A percentile compares a stretch with the other conserved stretches of the same genome.
Conservation (phyloP, 2,113 vertebrate species). For the Sturnus vulgaris region DNA sequence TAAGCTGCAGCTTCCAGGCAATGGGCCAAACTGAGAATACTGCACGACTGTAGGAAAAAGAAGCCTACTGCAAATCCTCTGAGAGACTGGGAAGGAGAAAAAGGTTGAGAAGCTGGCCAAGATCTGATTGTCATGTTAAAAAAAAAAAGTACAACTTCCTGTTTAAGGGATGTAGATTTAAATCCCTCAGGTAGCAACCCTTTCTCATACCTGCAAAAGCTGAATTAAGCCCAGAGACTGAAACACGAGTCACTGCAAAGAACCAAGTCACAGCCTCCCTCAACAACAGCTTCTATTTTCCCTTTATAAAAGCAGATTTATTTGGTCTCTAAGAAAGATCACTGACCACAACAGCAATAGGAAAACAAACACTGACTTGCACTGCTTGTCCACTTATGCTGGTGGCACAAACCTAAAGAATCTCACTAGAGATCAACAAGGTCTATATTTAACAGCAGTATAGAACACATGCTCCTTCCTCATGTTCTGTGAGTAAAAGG, state of each 20-base stretch:
- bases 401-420: neutral
- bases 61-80: neutral
- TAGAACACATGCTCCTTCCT: neutral
- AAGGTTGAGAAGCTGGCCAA: neutral
- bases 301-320: neutral
- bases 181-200: neutral
- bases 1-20: neutral
- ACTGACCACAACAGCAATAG: neutral
- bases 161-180: neutral
- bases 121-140: neutral
- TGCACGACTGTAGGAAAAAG: neutral
- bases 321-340: neutral
- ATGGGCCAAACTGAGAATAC: neutral
- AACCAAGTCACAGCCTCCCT: neutral
- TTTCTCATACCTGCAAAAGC: neutral
- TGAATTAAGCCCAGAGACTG: neutral
- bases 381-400: neutral
- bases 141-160: neutral
- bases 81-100: neutral
- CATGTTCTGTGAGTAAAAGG: neutral
- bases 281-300: neutral
- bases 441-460: neutral
- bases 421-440: neutral
- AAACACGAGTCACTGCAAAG: neutral
- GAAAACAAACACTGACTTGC: neutral